Evolutionary conservation across 2,797 vertebrate genomes (phyloP).

Genomic region (Gouania willdenowi): DNA sequence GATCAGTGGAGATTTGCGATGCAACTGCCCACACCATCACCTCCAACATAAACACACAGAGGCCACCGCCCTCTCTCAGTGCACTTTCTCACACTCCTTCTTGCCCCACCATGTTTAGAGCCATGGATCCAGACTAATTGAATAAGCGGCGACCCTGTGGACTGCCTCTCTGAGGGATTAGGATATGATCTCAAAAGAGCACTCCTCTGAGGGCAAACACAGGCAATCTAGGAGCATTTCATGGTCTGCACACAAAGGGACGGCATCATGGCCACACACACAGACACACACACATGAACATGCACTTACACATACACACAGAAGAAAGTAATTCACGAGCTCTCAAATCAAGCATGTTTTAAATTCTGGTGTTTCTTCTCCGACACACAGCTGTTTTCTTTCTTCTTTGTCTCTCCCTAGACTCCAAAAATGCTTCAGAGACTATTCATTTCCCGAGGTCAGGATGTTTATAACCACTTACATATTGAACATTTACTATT

Average conservation of each 20-base stretch:
- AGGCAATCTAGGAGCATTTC: slow-evolving; percentile 78
- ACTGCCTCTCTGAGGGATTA: slow-evolving; percentile 74
- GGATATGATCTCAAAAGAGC: slow-evolving; percentile 74
- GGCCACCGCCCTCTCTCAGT: slow-evolving; percentile 35
- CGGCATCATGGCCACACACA: slow-evolving; percentile 51
- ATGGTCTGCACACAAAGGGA: slow-evolving; percentile 66
- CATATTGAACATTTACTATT: neutral
- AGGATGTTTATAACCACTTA: slow-evolving; percentile 1
- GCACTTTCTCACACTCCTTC: slow-evolving; percentile 64
- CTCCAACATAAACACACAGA: slow-evolving; percentile 10
- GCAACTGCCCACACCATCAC: slow-evolving; percentile 13
- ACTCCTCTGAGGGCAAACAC: slow-evolving; percentile 71
- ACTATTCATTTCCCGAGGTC: slow-evolving; percentile 34
- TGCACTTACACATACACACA: slow-evolving; percentile 23
- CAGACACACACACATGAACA: slow-evolving; percentile 16
- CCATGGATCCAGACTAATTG: slow-evolving; percentile 68
- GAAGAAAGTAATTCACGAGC: slow-evolving; percentile 56
- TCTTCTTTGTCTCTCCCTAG: neutral
- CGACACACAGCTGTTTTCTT: slow-evolving; percentile 62
- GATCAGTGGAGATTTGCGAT: slow-evolving; percentile 2
- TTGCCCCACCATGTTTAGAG: slow-evolving; percentile 57
- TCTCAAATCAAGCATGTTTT: slow-evolving; percentile 60
- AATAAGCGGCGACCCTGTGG: slow-evolving; percentile 74
- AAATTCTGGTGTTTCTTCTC: slow-evolving; percentile 60
- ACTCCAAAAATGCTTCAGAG: slow-evolving; percentile 23